phyloP scores from a whole-genome alignment of 2,888 invertebrate genomes.

The Antitype chi region DNA sequence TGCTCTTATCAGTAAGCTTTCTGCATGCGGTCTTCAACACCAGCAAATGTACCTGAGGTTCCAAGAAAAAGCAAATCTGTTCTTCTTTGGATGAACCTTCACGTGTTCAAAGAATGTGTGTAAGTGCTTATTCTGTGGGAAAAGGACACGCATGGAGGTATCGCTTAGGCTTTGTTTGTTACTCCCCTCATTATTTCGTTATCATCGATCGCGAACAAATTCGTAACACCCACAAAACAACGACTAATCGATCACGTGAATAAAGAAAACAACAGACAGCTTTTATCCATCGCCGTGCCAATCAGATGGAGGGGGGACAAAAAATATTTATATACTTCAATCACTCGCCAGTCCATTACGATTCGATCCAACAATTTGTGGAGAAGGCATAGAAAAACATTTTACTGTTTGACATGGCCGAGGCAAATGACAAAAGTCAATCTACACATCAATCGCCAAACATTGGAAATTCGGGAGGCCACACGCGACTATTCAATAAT shows the following conservation, averaged over 20 bases:
- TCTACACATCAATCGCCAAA: constrained; percentile 91
- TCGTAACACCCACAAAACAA: constrained; percentile 59
- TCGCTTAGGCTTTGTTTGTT: constrained; percentile 49
- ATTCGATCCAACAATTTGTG: constrained; percentile 84
- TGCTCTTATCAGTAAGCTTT: constrained; percentile 76
- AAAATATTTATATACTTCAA: constrained; percentile 81
- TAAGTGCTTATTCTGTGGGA: constrained; percentile 22
- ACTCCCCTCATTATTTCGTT: constrained; percentile 58
- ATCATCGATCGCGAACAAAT: constrained; percentile 67
- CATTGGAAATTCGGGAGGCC: constrained; percentile 89
- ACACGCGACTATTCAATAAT: constrained; percentile 90
- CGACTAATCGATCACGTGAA: constrained; percentile 71
- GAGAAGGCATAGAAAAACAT: constrained; percentile 88
- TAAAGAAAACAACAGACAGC: constrained; percentile 79
- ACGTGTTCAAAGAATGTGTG: constrained; percentile 28
- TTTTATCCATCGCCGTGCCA: constrained; percentile 87
- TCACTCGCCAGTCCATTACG: constrained; percentile 87
- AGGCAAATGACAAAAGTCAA: constrained; percentile 91
- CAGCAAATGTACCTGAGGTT: constrained; percentile 54
- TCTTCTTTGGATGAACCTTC: constrained; percentile 11
- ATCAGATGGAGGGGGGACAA: constrained; percentile 82
- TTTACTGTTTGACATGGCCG: constrained; percentile 89
- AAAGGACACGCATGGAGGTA: constrained; percentile 33
- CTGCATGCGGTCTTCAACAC: constrained; percentile 70
- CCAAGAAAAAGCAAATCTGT: constrained; percentile 46